A percentile compares a stretch with the other conserved stretches of the same genome.
Conservation (phyloP, 2,888 invertebrate species). For the Papilio demoleus region DNA sequence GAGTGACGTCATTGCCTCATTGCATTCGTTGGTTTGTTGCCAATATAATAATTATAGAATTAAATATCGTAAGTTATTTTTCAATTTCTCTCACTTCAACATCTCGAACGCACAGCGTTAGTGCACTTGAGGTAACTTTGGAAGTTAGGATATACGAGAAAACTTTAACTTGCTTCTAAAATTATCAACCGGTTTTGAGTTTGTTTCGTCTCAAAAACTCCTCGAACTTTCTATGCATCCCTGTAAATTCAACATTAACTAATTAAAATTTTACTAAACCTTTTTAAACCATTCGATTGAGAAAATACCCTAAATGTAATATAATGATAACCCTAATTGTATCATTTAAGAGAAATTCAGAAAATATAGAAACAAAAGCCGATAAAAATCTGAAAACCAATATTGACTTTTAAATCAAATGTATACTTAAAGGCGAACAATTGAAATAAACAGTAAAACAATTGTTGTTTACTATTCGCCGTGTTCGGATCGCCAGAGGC, state of each 20-base stretch:
- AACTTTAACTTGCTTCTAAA: background rate
- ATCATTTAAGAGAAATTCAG: background rate
- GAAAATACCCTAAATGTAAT: too few relatives aligned
- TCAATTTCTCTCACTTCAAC: conserved; percentile 3
- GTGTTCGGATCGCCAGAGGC: conserved; percentile 7
- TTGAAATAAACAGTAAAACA: conserved; percentile 11
- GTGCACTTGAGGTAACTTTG: conserved; percentile 9
- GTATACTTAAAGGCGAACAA: background rate
- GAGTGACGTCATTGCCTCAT: too few relatives aligned
- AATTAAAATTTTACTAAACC: background rate
- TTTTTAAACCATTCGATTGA: background rate
- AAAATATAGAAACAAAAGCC: background rate
- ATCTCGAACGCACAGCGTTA: background rate
- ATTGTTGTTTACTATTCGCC: background rate
- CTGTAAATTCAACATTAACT: background rate
- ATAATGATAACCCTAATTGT: too few relatives aligned
- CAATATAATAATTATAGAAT: background rate
- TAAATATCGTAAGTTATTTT: background rate
- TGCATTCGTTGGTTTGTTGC: too few relatives aligned
- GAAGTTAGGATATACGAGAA: background rate
- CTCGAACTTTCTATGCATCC: background rate
- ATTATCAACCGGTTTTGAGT: background rate
- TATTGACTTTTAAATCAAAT: conserved; percentile 11
- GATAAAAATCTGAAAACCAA: background rate
- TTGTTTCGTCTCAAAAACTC: background rate